Evolutionary conservation across 2,797 vertebrate species (phyloP).

Genomic region (Pipistrellus pygmaeus): DNA sequence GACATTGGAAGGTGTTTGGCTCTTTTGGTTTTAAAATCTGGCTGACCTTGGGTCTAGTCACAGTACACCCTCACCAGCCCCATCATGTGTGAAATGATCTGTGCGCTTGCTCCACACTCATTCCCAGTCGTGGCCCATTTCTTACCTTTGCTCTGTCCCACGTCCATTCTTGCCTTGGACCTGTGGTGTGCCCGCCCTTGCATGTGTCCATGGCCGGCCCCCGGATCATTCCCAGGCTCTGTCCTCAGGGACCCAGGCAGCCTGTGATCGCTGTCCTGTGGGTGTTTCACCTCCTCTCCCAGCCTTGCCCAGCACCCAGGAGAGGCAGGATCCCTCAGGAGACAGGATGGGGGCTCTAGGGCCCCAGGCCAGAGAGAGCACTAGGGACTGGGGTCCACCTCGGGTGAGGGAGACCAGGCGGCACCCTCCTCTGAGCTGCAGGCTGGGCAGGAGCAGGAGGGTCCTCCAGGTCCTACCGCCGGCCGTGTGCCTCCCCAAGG

Average conservation of each 20-base stretch:
- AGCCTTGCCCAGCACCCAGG: not conserved
- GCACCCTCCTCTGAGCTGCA: not conserved
- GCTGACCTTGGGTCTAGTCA: not conserved
- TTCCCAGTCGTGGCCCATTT: not conserved
- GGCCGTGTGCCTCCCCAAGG: fast-evolving
- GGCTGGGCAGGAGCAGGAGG: not conserved
- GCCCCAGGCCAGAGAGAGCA: not conserved
- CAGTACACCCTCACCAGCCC: not conserved
- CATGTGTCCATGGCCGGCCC: not conserved
- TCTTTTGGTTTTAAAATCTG: not conserved
- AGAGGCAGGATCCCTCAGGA: not conserved
- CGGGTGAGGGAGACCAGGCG: not conserved
- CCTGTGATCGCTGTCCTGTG: not conserved
- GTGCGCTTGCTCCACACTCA: not conserved
- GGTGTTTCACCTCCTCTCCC: not conserved
- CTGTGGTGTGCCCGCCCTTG: not conserved
- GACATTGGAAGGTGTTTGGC: not conserved
- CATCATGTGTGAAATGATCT: not conserved
- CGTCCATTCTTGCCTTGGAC: not conserved
- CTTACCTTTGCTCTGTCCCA: not conserved
- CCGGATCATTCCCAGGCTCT: not conserved
- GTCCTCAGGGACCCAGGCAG: not conserved
- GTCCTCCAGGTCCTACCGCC: not conserved
- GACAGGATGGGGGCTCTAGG: not conserved
- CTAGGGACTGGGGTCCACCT: not conserved